Percentiles rank a stretch among this genome's conserved stretches.
phyloP scores from a whole-genome alignment of 2,797 vertebrate species.

The Pseudochaenichthys georgianus region DNA sequence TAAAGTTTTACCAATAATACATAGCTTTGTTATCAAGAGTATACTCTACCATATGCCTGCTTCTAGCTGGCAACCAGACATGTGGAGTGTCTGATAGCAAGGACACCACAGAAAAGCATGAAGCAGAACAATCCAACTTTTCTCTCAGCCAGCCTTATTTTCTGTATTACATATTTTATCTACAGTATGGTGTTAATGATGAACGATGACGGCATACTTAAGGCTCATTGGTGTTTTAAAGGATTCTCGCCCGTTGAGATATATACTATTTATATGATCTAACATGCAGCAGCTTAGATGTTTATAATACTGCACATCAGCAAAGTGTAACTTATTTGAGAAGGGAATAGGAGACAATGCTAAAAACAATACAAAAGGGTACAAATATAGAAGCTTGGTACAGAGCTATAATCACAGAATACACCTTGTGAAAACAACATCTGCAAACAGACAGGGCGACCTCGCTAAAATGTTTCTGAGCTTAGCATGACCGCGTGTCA shows the following conservation, averaged over 20 bases:
- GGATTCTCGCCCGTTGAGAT: neutral
- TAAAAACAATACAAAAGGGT: neutral
- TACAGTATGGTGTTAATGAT: neutral
- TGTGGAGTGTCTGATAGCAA: neutral
- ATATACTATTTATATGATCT: neutral
- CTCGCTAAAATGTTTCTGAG: neutral
- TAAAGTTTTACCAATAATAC: neutral
- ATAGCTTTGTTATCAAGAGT: neutral
- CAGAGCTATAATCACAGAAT: neutral
- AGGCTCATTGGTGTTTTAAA: neutral
- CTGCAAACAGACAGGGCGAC: neutral
- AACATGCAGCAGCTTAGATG: neutral
- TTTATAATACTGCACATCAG: neutral
- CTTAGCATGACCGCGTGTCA: neutral
- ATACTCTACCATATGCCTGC: neutral
- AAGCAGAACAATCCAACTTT: neutral
- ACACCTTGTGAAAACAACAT: neutral
- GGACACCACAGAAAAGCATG: neutral
- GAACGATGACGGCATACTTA: neutral
- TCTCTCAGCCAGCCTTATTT: neutral
- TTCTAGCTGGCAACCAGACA: neutral
- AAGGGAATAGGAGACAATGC: neutral
- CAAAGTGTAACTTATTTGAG: neutral
- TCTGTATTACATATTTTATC: neutral
- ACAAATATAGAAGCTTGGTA: no score